These are phyloP conservation scores for Pinna nobilis DNA, from an alignment of 1,140 invertebrate species.

Conservation along the genomic window DNA sequence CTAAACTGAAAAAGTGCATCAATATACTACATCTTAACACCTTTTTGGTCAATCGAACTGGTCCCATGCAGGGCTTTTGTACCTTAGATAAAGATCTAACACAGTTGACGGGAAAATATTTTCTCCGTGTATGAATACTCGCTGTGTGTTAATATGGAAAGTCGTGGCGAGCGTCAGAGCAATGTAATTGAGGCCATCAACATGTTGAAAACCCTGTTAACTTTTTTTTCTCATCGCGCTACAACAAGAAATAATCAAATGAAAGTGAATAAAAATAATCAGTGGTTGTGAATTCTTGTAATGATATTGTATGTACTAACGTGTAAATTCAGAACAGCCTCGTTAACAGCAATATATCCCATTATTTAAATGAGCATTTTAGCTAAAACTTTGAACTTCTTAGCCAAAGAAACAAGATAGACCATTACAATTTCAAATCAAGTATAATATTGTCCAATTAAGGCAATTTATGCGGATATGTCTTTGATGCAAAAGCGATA, in stretches of 20 bases:
- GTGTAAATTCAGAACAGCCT: too few species aligned
- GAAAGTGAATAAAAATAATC: background rate
- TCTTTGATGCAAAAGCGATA: constrained; percentile 13
- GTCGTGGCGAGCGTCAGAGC: too few species aligned
- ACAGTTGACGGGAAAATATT: background rate
- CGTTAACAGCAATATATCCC: background rate
- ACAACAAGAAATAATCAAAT: too few species aligned
- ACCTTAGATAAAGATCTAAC: constrained; percentile 1
- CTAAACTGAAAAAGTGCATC: constrained; percentile 22
- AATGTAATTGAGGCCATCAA: too few species aligned
- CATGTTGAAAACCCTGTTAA: too few species aligned
- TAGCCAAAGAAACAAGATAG: background rate
- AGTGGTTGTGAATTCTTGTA: background rate
- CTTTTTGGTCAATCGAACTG: constrained; percentile 11
- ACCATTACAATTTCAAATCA: constrained; percentile 26
- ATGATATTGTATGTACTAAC: background rate
- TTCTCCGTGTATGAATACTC: too few species aligned
- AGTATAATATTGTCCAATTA: constrained; percentile 26
- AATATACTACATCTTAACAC: constrained; percentile 6
- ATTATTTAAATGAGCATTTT: background rate
- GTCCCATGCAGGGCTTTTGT: background rate
- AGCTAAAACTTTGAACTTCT: constrained; percentile 17
- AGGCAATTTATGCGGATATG: constrained; percentile 16
- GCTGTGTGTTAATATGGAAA: too few species aligned
- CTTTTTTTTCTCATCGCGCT: too few species aligned